Conservation (phyloP, 2,113 vertebrate species). For the Vulpes vulpes region DNA sequence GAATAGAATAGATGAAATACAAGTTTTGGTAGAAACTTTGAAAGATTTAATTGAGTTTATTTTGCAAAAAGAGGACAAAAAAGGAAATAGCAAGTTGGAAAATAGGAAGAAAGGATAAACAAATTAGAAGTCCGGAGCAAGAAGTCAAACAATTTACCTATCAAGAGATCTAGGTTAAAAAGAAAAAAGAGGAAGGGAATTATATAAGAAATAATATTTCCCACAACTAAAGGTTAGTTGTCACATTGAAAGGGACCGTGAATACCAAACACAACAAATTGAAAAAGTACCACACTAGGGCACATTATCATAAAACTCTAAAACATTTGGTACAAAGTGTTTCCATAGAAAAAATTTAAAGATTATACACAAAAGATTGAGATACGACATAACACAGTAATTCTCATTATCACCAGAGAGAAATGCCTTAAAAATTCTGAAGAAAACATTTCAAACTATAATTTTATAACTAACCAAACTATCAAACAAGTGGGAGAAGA, state of each 20-base stretch:
- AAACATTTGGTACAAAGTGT: neutral
- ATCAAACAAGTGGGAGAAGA: neutral
- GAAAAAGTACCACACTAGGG: neutral
- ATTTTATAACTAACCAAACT: neutral
- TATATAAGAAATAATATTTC: slow-evolving; percentile 26
- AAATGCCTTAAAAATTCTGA: neutral
- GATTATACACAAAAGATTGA: neutral
- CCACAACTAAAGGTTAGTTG: neutral
- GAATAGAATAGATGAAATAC: neutral
- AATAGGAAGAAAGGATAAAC: neutral
- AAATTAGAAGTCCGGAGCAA: neutral
- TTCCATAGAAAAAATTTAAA: neutral
- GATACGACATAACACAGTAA: neutral
- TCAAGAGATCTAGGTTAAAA: neutral
- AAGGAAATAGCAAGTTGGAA: neutral
- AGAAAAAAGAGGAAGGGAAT: neutral
- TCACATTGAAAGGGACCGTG: neutral
- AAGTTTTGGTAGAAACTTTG: neutral
- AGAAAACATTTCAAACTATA: neutral
- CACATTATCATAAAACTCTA: neutral
- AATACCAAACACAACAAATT: neutral
- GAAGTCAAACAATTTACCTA: neutral
- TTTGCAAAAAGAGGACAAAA: neutral
- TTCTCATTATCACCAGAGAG: neutral
- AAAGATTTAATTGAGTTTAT: neutral